Percentiles rank a stretch among this genome's conserved stretches.
phyloP scores from a whole-genome alignment of 1,140 invertebrate species.

The Stegodyphus mimosarum region DNA sequence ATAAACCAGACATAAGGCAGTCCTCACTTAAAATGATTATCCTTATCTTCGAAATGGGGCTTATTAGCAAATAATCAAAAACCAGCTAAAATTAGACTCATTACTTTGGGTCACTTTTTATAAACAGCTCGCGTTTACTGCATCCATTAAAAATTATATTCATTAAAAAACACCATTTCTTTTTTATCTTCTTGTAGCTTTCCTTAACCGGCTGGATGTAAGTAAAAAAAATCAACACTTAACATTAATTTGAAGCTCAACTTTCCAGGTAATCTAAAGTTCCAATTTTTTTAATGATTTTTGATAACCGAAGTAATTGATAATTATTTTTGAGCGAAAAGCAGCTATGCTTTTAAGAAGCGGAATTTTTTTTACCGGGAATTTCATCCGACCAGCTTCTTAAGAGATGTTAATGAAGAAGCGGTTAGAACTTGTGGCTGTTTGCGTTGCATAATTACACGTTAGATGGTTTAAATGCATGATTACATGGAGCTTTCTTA shows the following conservation, averaged over 20 bases:
- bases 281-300: slow-evolving; percentile 51
- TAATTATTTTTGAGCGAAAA: slow-evolving; percentile 42
- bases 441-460: background rate
- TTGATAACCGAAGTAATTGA: slow-evolving; percentile 51
- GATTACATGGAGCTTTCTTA: background rate
- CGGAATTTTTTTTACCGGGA: background rate
- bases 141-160: slow-evolving; percentile 32
- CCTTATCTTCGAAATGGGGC: background rate
- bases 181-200: background rate
- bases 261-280: slow-evolving; percentile 40
- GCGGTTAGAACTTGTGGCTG: background rate
- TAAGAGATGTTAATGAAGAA: slow-evolving; percentile 39
- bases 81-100: slow-evolving; percentile 34
- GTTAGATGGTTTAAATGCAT: background rate
- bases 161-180: slow-evolving; percentile 24
- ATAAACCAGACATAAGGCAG: background rate
- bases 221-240: slow-evolving; percentile 7
- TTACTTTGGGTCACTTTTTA: slow-evolving; percentile 9
- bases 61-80: slow-evolving; percentile 35
- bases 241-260: slow-evolving; percentile 37
- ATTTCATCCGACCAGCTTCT: background rate
- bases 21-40: slow-evolving; percentile 16
- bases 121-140: background rate
- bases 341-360: slow-evolving; percentile 12
- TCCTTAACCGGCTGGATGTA: background rate